Conservation (phyloP, 2,113 vertebrate genomes). For the Pterocles gutturalis region DNA sequence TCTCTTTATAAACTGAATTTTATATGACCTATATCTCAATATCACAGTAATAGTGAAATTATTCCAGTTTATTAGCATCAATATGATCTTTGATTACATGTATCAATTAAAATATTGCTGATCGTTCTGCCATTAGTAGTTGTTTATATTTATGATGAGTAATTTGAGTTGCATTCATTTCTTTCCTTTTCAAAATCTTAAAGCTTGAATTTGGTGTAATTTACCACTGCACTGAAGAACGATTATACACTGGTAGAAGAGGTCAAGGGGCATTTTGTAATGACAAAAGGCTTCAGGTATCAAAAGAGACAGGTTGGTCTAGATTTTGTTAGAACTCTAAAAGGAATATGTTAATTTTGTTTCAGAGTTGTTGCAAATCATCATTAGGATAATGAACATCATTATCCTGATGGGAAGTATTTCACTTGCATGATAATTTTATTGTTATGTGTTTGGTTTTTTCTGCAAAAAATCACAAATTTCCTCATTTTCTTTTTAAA, state of each 20-base stretch:
- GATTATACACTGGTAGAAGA: slow-evolving; percentile 86
- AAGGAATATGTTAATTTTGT: slow-evolving; percentile 69
- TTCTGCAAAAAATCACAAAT: slow-evolving; percentile 17
- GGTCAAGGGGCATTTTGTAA: slow-evolving; percentile 90
- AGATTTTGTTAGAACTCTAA: slow-evolving; percentile 56
- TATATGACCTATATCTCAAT: slow-evolving; percentile 17
- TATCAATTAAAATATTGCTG: slow-evolving; percentile 61
- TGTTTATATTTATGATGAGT: slow-evolving; percentile 69
- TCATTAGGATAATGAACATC: slow-evolving; percentile 61
- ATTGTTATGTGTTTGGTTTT: slow-evolving; percentile 40
- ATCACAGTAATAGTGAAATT: slow-evolving; percentile 33
- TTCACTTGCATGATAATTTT: slow-evolving; percentile 52
- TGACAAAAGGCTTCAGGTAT: slow-evolving; percentile 83
- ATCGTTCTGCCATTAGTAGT: slow-evolving; percentile 70
- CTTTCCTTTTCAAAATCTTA: slow-evolving; percentile 63
- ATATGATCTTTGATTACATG: slow-evolving; percentile 49
- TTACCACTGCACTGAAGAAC: slow-evolving; percentile 89
- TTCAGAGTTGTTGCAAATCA: slow-evolving; percentile 65
- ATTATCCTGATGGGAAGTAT: slow-evolving; percentile 44
- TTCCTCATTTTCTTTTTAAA: slow-evolving; percentile 26
- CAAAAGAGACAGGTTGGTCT: slow-evolving; percentile 85
- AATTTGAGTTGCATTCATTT: slow-evolving; percentile 65
- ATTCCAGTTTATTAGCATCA: slow-evolving; percentile 36
- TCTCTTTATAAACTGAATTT: slow-evolving; percentile 42
- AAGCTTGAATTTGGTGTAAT: slow-evolving; percentile 91